Conservation (phyloP, 1,140 invertebrate genomes). For the Microplitis mediator region DNA sequence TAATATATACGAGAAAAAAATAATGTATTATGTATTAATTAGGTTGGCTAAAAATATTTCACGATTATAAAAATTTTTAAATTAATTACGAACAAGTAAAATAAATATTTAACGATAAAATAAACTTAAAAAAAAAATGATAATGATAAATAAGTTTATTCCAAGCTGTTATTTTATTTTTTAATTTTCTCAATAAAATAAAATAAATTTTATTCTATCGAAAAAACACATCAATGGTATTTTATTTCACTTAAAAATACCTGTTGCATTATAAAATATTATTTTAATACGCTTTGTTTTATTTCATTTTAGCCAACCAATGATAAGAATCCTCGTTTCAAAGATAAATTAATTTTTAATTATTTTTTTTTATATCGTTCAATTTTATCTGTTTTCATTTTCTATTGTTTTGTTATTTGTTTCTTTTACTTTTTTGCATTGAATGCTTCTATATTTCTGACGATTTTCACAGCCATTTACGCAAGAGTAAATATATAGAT, state of each 20-base stretch:
- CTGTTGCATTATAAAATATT: not conserved
- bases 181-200: constrained; percentile 16
- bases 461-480: too few relatives aligned
- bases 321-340: too few relatives aligned
- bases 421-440: not conserved
- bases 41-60: constrained; percentile 22
- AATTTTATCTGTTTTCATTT: not conserved
- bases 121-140: not conserved
- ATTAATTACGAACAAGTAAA: not conserved
- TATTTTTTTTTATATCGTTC: too few relatives aligned
- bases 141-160: not conserved
- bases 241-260: constrained; percentile 5
- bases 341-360: too few relatives aligned
- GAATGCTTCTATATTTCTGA: not conserved
- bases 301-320: not conserved
- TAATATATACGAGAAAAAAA: too few relatives aligned
- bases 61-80: too few relatives aligned
- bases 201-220: constrained; percentile 27
- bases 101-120: not conserved
- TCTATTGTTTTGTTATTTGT: not conserved
- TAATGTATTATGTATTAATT: constrained; percentile 10
- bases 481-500: too few relatives aligned
- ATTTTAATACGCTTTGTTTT: too few relatives aligned
- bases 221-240: constrained; percentile 8
- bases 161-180: constrained; percentile 17